Evolutionary conservation across 2,797 vertebrate species (phyloP).

Genomic region (Cercopithecus hamlyni): DNA sequence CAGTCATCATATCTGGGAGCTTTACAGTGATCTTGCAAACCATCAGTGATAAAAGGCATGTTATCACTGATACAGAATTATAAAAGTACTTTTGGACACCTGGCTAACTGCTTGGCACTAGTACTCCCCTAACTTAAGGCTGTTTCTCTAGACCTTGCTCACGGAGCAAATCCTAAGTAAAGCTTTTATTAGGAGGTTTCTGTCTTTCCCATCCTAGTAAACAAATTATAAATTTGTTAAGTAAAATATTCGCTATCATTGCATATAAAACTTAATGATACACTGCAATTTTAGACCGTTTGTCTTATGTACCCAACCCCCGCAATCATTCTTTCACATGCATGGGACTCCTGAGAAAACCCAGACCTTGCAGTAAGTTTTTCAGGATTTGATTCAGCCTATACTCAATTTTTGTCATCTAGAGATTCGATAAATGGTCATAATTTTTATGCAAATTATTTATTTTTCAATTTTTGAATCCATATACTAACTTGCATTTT

Average conservation of each 20-base stretch:
- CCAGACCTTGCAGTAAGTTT: background rate
- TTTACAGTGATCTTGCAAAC: background rate
- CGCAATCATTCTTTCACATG: background rate
- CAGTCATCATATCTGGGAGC: background rate
- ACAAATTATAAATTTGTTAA: background rate
- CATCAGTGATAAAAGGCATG: background rate
- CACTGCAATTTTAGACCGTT: background rate
- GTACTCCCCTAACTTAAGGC: background rate
- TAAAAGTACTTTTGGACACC: background rate
- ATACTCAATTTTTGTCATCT: background rate
- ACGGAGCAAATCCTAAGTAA: background rate
- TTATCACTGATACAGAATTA: background rate
- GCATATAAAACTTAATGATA: background rate
- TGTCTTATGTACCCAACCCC: background rate
- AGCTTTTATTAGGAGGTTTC: background rate
- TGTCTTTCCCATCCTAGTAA: background rate
- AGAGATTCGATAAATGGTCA: constrained; percentile 3
- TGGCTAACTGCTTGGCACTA: background rate
- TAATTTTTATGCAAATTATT: background rate
- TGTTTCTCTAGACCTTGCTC: background rate
- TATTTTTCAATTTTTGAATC: constrained; percentile 9
- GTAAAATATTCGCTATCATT: background rate
- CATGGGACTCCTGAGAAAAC: constrained; percentile 30
- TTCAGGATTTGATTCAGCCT: constrained; percentile 12
- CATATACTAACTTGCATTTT: background rate